A percentile compares a stretch with the other conserved stretches of the same genome.
phyloP scores from a whole-genome alignment of 2,888 invertebrate species.

The Megastigmus dorsalis region DNA sequence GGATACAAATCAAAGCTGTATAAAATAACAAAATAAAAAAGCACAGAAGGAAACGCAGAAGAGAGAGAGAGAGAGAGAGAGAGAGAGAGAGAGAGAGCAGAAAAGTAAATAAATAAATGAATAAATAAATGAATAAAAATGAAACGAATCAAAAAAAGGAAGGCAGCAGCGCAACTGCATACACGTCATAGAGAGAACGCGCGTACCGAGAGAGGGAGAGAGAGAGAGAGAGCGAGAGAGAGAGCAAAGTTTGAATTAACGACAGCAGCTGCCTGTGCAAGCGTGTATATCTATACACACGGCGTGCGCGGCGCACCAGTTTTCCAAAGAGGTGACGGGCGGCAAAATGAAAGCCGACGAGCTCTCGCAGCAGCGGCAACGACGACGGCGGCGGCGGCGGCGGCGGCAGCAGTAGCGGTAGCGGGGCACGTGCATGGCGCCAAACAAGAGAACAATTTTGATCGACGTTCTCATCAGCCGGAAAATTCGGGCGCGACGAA shows the following conservation, averaged over 20 bases:
- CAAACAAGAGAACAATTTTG: slow-evolving; percentile 48
- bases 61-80: no score
- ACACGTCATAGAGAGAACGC: not conserved
- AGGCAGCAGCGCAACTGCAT: not conserved
- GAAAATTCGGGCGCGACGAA: slow-evolving; percentile 57
- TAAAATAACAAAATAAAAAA: no score
- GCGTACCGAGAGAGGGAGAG: not conserved
- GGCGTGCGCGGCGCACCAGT: not conserved
- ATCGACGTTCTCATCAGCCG: slow-evolving; percentile 49
- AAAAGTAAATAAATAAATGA: no score
- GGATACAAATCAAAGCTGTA: no score
- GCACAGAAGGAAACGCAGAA: no score
- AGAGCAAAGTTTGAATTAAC: slow-evolving; percentile 33
- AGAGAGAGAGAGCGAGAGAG: not conserved
- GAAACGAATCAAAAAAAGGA: not conserved
- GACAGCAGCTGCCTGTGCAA: not conserved
- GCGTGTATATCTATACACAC: no score
- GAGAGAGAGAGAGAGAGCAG: no score
- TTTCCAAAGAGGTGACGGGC: no score
- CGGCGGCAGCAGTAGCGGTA: no score
- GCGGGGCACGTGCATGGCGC: no score
- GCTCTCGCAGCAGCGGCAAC: no score
- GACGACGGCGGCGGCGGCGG: no score
- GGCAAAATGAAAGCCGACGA: slow-evolving; percentile 17
- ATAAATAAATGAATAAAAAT: not conserved